Evolutionary conservation across 2,113 vertebrate genomes (phyloP).

Genomic region (Dasyornis broadbenti): DNA sequence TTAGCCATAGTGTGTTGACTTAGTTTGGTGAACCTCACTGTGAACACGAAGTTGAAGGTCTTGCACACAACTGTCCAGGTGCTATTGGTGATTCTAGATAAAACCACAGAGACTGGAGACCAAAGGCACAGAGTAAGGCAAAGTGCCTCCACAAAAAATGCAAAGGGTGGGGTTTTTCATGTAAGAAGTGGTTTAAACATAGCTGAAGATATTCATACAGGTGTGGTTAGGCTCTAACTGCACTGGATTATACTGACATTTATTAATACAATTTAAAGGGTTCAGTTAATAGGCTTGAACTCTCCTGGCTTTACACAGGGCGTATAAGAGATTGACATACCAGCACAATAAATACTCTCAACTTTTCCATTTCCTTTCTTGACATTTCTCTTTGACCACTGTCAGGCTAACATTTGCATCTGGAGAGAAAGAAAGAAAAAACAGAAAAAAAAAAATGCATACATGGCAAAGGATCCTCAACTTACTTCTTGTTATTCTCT

Average conservation of each 20-base stretch:
- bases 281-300: conserved; percentile 10
- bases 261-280: conserved; percentile 17
- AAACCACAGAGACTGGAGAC: not conserved
- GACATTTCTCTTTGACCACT: not conserved
- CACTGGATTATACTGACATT: not conserved
- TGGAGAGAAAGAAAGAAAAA: not conserved
- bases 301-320: not conserved
- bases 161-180: not conserved
- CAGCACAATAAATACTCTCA: not conserved
- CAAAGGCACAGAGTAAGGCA: not conserved
- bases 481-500: not conserved
- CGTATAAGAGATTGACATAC: not conserved
- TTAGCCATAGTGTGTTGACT: not conserved
- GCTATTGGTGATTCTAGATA: not conserved
- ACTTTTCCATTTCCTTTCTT: not conserved
- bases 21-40: not conserved
- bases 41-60: conserved; percentile 1
- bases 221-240: not conserved
- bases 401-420: not conserved
- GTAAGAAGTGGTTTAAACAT: not conserved
- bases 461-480: not conserved
- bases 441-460: not conserved
- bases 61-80: conserved; percentile 7
- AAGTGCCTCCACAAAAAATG: not conserved
- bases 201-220: not conserved